Base-by-base conservation (phyloP, 2,113 vertebrate species). In the Suricata suricatta region DNA sequence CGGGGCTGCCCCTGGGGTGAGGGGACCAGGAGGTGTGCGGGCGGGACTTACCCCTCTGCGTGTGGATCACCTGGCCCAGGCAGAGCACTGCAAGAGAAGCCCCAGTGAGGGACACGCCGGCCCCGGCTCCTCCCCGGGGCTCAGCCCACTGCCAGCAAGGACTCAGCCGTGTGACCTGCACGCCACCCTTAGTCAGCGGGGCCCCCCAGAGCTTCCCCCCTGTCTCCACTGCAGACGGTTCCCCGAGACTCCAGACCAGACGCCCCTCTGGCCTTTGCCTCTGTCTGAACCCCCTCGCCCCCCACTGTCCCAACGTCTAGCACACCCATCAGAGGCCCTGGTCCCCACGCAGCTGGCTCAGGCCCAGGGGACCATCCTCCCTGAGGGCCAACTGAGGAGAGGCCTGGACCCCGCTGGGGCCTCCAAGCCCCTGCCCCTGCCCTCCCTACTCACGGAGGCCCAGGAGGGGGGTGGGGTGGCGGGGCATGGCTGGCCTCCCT, bases 11-110 rank as follows among this genome's bases (percentile, higher is more conserved):
- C 81, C 23, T 31, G 19, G 21, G 57, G 15, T 27, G 11, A 23
- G 25, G 29, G 31, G 10, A 0, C 0, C 2, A 0, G 50, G 6
- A 38, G 8, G 17, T 7, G 0, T 13, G 12, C 10, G 19, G 11
- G 47, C 0, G 10, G 1, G 27, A 93, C 96, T 96, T 60, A 94
- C 97, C 89, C 0, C 76, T 0, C 74, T 10, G n/a, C 0, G 1
- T 2, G 16, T 23, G 44, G 27, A 21, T 29, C 35, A 0, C 9
- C 50, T 4, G 25, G 77, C 50, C 74, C 85, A 96, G 60, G 68
- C n/a, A 60, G 72, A 93, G 88, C 50, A 0, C 94, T 87, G 85
- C 5, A 90, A 90, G 94, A 68, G 64, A 95, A 88, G 9, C 31
- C 33, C 35, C 25, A 25, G 35, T 68, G 69, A 84, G 54, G 69